Base-by-base conservation (phyloP, 2,888 invertebrate genomes). In the Heliconius erato region DNA sequence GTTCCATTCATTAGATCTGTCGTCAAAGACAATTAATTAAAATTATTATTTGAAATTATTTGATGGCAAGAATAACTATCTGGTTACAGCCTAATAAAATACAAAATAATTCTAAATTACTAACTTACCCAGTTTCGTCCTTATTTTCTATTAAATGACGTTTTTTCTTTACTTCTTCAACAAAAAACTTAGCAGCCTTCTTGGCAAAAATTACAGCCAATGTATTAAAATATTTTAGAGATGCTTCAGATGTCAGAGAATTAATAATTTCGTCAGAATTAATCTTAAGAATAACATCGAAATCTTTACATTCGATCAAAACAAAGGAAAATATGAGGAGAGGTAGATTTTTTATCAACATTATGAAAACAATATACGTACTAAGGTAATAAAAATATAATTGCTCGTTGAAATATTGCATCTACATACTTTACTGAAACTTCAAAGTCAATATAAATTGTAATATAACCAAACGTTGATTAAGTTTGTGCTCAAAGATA, bases 121-220 rank as follows among this genome's bases (percentile, higher is more conserved):
- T 28, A 14, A 28, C 63, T 32, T 4, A 59, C 71, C 40, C 35
- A 3, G 23, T 71, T 16, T 19, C 16, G 1, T 59, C 32, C 5
- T 79, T 49, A 54, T 82, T 59, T 6, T 59, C 28, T n/a, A 69
- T 63, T 26, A 82, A 74, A 76, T 80, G 40, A 63, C 80, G 63
- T 28, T 83, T 88, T 35, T 86, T 87, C 74, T 86, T 88, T 54
- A 91, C 87, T 85, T 89, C 89, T 5, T 85, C 83, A n/a, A 92
- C 83, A 32, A 91, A 89, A 82, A 88, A 87, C 44, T 89, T 81
- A 0, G 91, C 90, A 0, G 91, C 90, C 77, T 89, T 90, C 11
- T 86, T 79, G 0, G 91, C 91, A 54, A 92, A 90, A 0, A 90
- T 86, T 69, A 89, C 88, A 0, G 91, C 91, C 28, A 92, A 81